Evolutionary conservation across 2,113 vertebrate species (phyloP), one percentile per base, ranked within the genome.

Genomic region (Syngnathus scovelli): DNA sequence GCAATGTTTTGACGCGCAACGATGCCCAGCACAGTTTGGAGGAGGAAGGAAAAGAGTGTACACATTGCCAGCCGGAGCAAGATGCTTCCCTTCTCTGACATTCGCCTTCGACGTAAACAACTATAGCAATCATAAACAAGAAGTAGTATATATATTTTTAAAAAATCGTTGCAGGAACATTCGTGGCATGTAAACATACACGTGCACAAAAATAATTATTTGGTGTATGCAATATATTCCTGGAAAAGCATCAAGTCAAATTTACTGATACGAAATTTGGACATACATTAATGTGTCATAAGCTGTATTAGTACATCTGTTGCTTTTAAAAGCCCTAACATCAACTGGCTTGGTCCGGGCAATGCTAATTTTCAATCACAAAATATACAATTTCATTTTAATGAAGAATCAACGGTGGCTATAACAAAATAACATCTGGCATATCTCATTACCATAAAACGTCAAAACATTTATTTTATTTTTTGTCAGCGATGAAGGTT

Each of bases 1-100:
- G 86, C 82, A 88, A 85, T 88, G 89, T 88, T 91, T 88, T 87
- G 85, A 85, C 80, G 83, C 82, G 83, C 83, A 82, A 68, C 68
- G 73, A 74, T 78, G 80, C 85, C 68, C 80, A 80, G 80, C 74
- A 70, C 81, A 83, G 86, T 89, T 88, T 79, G 65, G 78, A 76
- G 73, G 66, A 67, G 63, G 74, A 77, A 67, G 21, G 67, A 62
- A 77, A 44, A 86, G 80, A 79, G 76, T 27, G n/a, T 1, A 1
- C 51, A 59, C 2, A 2, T 58, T 21, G 5, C 36, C 86, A 84
- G 80, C 71, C 68, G 79, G 74, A 72, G 75, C 68, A 39, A 83
- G 85, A 87, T 55, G 0, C 3, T 9, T 68, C 67, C 1, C 68
- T 4, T 1, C 55, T 0, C 2, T 5, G 0, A 33, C 1, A 70